Base-by-base conservation (phyloP, 1,140 invertebrate genomes). In the Rhyacophila brunnea region DNA sequence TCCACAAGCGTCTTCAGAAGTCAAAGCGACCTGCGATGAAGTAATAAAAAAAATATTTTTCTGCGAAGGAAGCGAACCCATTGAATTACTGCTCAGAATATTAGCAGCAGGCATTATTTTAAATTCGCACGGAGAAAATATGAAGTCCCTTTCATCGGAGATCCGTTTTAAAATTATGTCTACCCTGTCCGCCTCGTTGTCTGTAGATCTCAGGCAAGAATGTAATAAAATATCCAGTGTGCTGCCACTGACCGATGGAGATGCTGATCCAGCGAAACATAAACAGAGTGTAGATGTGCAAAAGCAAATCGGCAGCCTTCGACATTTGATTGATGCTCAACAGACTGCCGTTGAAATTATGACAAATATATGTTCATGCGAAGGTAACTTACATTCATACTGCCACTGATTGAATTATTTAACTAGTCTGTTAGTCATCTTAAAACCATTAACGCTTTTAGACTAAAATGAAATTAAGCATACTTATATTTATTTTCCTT, bases 281-380 rank as follows among this genome's bases (percentile, higher is more conserved):
- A 64, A 64, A 50, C 43, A 71, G 6, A 71, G 66, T 1, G 60
- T 52, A 4, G 66, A 58, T 10, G 61, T 68, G 6, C 65, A 68
- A 6, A 80, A 71, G 19, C 73, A 81, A 35, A 60, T 85, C 2
- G 74, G 74, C 56, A 69, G 80, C 47, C 63, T 79, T 1, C 74
- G 71, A 64, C 70, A 78, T 53, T 67, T 87, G 36, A 65, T 88
- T 6, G 77, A 81, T 55, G 82, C 84, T 1, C 87, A 89, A 68
- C 82, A 85, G 64, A 78, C 83, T 66, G 81, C 85, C 5, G 69
- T 88, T 50, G 87, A 89, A 73, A 85, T 87, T 47, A 71, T 89
- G 45, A 81, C 87, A 11, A 90, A 90, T 72, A 71, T 90, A 20
- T 87, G 85, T 62, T 85, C 86, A 20, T 71, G 72, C 68, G 83